A percentile compares a stretch with the other conserved stretches of the same genome.
phyloP scores from a whole-genome alignment of 2,113 vertebrate genomes.

The Fulica atra region DNA sequence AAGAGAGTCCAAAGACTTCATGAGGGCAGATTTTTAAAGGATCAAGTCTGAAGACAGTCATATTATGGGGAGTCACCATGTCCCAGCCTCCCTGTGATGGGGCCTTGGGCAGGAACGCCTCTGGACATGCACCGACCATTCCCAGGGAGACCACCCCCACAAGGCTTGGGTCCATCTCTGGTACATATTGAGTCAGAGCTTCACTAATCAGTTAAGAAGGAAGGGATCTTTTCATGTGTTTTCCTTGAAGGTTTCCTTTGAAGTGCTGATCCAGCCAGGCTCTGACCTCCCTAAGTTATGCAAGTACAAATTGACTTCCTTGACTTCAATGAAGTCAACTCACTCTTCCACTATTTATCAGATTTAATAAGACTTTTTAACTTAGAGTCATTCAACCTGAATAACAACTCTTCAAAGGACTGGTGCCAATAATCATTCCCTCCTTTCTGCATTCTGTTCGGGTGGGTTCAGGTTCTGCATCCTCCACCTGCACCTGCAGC shows the following conservation, averaged over 20 bases:
- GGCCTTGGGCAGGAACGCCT: accelerated
- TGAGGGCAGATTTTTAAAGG: not conserved
- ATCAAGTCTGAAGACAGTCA: not conserved
- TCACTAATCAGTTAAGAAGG: not conserved
- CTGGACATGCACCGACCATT: not conserved
- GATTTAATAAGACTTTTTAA: not conserved
- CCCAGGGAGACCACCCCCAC: accelerated
- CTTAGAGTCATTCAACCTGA: not conserved
- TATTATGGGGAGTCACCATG: not conserved
- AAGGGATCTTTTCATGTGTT: not conserved
- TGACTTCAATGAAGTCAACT: not conserved
- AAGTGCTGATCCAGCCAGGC: not conserved
- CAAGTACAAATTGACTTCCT: not conserved
- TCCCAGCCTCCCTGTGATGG: accelerated
- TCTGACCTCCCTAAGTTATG: not conserved
- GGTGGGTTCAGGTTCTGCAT: not conserved
- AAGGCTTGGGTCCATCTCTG: not conserved
- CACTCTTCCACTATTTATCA: not conserved
- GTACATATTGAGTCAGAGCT: not conserved
- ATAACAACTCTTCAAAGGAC: not conserved
- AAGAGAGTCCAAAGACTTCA: not conserved
- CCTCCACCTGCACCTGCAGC: not conserved
- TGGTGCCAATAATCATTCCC: not conserved
- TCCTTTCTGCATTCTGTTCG: not conserved
- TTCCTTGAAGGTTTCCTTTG: not conserved